Evolutionary conservation across 2,888 invertebrate genomes (phyloP), one percentile per base, ranked within the genome.

Genomic region (Mythimna impura): DNA sequence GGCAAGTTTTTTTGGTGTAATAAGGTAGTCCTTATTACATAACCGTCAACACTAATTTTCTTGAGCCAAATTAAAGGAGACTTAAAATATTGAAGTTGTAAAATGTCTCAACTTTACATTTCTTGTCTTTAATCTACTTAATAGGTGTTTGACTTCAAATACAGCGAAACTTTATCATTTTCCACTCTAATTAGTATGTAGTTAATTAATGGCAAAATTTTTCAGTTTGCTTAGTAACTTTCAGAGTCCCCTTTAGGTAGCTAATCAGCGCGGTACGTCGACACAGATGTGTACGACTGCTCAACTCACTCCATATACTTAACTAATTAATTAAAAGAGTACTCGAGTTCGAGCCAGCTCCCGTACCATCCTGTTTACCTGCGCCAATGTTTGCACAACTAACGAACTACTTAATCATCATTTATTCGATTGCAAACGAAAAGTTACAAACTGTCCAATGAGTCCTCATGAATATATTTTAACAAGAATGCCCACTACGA

Each of bases 281-380:
- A 62, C 76, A 73, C 88, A 87, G 86, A 90, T 89, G 90, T 90
- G 87, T 87, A 84, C 89, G 88, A 89, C 87, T 89, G 89, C 90
- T 89, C 89, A 88, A 87, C 90, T 90, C 89, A 84, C 88, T 92
- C 89, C 91, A 92, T 92, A 93, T 90, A 93, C 91, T 94, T 94
- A 9, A 36, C 9, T 36, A 94, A 94, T 93, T 95, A 94, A 95
- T 94, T 95, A 93, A 95, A 95, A 94, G 94, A 93, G 94, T 94
- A 88, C 92, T 92, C 89, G 85, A 87, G 90, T 84, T 87, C 82
- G 85, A 88, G 82, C 80, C 87, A 89, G 90, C 87, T 91, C 87
- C 87, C 82, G 87, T 89, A 84, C 82, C 89, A 88, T 88, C 82
- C 85, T 93, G 91, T 94, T 94, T 94, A 94, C 94, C 93, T 93